Conservation (phyloP, 2,797 vertebrate species). For the Amniataba percoides region DNA sequence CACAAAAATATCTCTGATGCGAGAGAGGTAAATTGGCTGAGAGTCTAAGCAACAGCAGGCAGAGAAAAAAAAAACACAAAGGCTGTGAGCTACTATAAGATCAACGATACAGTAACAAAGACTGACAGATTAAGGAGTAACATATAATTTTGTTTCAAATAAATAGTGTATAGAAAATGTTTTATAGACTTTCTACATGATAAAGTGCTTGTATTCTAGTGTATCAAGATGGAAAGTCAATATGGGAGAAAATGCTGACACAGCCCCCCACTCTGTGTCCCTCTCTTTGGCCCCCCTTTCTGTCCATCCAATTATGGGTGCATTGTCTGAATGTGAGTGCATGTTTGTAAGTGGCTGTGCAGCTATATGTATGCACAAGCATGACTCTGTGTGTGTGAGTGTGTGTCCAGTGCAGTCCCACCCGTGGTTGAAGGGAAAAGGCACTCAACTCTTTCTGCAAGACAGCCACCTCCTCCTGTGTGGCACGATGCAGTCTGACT, state of each 20-base stretch:
- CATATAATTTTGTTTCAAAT: conserved; percentile 82
- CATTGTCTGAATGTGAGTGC: conserved; percentile 66
- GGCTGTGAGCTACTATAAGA: conserved; percentile 70
- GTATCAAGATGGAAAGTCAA: conserved; percentile 87
- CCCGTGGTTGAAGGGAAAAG: conserved; percentile 98
- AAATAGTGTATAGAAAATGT: conserved; percentile 85
- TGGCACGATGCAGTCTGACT: conserved; percentile 86
- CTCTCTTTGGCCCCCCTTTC: conserved; percentile 70
- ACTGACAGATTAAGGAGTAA: conserved; percentile 79
- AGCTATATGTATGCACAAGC: conserved; percentile 51
- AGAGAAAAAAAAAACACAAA: conserved; percentile 36
- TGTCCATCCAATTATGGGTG: conserved; percentile 81
- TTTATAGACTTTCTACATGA: conserved; percentile 86
- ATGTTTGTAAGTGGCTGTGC: conserved; percentile 58
- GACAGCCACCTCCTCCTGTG: conserved; percentile 82
- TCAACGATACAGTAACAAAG: conserved; percentile 72
- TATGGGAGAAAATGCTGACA: conserved; percentile 84
- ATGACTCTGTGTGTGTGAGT: conserved; percentile 42
- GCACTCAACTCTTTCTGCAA: conserved; percentile 93
- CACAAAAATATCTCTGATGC: conserved; percentile 87
- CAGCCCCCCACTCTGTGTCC: conserved; percentile 80
- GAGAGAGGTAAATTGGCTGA: conserved; percentile 75
- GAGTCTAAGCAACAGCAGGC: conserved; percentile 62
- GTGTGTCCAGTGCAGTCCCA: conserved; percentile 88
- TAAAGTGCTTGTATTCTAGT: conserved; percentile 89